A percentile compares a stretch with the other conserved stretches of the same genome.
Conservation (phyloP, 2,113 vertebrate species). For the Onychostoma macrolepis region DNA sequence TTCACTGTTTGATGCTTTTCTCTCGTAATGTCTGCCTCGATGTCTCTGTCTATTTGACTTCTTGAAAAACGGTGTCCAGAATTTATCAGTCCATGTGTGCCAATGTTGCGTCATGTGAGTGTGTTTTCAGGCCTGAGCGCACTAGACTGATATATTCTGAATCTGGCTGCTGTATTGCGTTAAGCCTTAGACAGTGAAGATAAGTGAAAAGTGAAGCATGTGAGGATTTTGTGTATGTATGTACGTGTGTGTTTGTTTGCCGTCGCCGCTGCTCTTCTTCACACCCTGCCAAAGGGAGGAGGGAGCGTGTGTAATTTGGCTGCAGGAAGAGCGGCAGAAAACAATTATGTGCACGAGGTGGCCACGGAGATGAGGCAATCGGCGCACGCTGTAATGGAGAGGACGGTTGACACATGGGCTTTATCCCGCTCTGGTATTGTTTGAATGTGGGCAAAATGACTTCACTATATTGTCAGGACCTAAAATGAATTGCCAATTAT, state of each 20-base stretch:
- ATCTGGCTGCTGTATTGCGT: slow-evolving; percentile 70
- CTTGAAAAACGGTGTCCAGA: not conserved
- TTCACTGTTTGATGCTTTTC: not conserved
- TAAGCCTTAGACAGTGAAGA: slow-evolving; percentile 74
- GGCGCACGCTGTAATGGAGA: slow-evolving; percentile 80
- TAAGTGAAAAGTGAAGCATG: slow-evolving; percentile 67
- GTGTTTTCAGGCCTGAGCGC: too few relatives aligned
- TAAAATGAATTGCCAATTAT: slow-evolving; percentile 83
- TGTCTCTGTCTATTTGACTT: not conserved
- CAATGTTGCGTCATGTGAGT: not conserved
- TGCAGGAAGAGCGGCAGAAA: slow-evolving; percentile 77
- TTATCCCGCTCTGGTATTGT: slow-evolving; percentile 74
- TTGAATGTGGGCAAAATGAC: slow-evolving; percentile 79
- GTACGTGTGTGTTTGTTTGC: not conserved
- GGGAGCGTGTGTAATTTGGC: slow-evolving; percentile 77
- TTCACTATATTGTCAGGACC: slow-evolving; percentile 77
- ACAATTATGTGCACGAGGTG: slow-evolving; percentile 78
- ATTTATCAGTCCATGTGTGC: not conserved
- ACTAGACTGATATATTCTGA: slow-evolving; percentile 66
- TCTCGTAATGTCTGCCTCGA: not conserved
- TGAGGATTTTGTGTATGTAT: slow-evolving; percentile 63
- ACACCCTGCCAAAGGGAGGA: slow-evolving; percentile 20
- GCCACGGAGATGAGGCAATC: slow-evolving; percentile 78
- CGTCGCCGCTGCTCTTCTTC: slow-evolving; percentile 40
- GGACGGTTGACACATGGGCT: slow-evolving; percentile 78